A percentile compares a stretch with the other conserved stretches of the same genome.
phyloP scores from a whole-genome alignment of 1,140 invertebrate species.

The Paraescarpia echinospica region DNA sequence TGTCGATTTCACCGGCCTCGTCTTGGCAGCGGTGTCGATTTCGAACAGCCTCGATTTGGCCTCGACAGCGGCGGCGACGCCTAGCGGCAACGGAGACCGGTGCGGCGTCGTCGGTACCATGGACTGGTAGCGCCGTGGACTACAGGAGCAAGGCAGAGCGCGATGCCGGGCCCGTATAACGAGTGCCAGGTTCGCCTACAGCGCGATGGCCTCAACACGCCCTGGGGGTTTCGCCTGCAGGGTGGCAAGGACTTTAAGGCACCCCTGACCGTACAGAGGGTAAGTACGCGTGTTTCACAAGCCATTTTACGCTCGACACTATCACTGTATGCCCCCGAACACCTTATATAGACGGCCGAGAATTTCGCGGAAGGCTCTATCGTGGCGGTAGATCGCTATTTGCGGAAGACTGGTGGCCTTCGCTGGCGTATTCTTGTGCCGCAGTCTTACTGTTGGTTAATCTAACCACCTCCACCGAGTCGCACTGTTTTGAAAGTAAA shows the following conservation, averaged over 20 bases:
- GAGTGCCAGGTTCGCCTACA: constrained; percentile 61
- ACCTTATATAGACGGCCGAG: neutral
- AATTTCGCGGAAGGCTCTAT: neutral
- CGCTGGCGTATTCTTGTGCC: neutral
- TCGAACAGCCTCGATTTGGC: neutral
- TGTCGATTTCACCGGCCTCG: neutral
- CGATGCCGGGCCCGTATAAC: constrained; percentile 13
- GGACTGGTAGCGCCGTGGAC: neutral
- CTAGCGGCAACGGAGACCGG: neutral
- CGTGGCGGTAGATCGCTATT: neutral
- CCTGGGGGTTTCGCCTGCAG: constrained; percentile 89
- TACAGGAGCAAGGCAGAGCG: neutral
- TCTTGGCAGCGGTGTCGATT: neutral
- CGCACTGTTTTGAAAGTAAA: neutral
- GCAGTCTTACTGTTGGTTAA: neutral
- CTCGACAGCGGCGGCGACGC: neutral
- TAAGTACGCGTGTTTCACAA: constrained; percentile 59
- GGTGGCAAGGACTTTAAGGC: constrained; percentile 85
- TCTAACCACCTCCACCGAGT: neutral
- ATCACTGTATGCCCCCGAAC: neutral
- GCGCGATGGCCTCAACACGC: constrained; percentile 72
- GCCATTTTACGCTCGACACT: neutral
- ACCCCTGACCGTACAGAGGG: constrained; percentile 88
- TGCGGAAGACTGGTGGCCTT: neutral
- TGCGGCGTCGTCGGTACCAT: neutral